Evolutionary conservation across 2,888 invertebrate genomes (phyloP), one percentile per base, ranked within the genome.

Genomic region (Polylopha cassiicola): DNA sequence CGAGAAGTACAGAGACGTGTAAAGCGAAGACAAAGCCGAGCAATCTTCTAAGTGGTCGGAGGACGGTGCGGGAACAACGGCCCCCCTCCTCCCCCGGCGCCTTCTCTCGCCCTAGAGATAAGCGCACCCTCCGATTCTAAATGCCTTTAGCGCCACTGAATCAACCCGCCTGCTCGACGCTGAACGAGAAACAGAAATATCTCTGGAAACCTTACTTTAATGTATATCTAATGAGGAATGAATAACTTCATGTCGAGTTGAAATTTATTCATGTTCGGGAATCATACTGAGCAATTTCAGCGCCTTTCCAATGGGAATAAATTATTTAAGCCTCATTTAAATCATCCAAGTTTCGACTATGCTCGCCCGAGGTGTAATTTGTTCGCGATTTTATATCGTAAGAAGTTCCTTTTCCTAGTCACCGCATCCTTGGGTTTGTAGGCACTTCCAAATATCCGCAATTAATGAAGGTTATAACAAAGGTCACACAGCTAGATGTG

Each of bases 21-120:
- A 65, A 64, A 58, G 63, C 54, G 62, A 71, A 75, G 74, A 80
- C 76, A 79, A 77, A 73, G 73, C 65, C 65, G 60, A 66, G 73
- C 76, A 81, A 82, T 82, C 74, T 79, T 74, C 75, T 80, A 81
- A 81, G 81, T 81, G 82, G 76, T 73, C 58, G 68, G 68, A 67
- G 73, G 71, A 67, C 66, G 64, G 61, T 65, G 60, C 55, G 39
- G 67, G 71, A 69, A 74, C 70, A 75, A 78, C 74, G 68, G 70
- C 64, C 51, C 59, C 46, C 31, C 37, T 44, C 24, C 55, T 59
- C 53, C 44, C 41, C 48, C 33, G 26, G 44, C 34, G 54, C 60
- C 55, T 56, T 46, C 47, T 47, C 46, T 50, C 55, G 43, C 51
- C 57, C 53, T 51, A 43, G 53, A 70, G 78, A 80, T 78, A 79